phyloP scores from a whole-genome alignment of 2,797 vertebrate genomes.

The Discoglossus pictus region DNA sequence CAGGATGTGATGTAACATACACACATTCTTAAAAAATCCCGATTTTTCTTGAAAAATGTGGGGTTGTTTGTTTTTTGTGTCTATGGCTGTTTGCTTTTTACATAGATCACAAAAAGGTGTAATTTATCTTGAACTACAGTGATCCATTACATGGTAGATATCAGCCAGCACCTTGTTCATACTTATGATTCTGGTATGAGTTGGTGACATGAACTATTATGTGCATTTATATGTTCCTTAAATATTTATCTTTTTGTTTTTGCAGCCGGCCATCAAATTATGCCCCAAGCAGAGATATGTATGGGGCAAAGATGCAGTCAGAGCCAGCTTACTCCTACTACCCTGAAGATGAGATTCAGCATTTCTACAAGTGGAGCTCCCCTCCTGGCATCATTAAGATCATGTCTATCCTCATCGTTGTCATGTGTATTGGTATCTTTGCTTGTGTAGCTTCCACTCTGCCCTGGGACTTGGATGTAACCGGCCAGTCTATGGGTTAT shows the following conservation, averaged over 20 bases:
- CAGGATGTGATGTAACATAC: too few species aligned
- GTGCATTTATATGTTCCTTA: too few species aligned
- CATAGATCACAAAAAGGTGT: too few species aligned
- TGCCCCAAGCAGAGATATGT: conserved; percentile 70
- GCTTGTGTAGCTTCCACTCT: conserved; percentile 88
- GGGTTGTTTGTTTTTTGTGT: too few species aligned
- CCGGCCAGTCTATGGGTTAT: conserved; percentile 58
- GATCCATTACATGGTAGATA: too few species aligned
- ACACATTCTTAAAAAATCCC: too few species aligned
- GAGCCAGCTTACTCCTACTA: conserved; percentile 79
- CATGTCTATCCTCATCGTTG: conserved; percentile 79
- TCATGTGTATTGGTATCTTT: conserved; percentile 86
- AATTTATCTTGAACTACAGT: too few species aligned
- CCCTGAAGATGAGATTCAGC: conserved; percentile 75
- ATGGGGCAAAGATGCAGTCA: conserved; percentile 64
- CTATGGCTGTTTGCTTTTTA: too few species aligned
- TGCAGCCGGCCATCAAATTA: conserved; percentile 65
- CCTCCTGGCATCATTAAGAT: conserved; percentile 91
- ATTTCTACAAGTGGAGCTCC: conserved; percentile 85
- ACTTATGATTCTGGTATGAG: too few species aligned
- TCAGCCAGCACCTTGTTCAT: too few species aligned
- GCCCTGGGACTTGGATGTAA: conserved; percentile 81
- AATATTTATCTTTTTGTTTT: conserved; percentile 38
- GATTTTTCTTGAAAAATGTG: too few species aligned
- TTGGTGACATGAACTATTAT: too few species aligned